phyloP scores from a whole-genome alignment of 2,113 vertebrate genomes.

The Odobenus rosmarus region DNA sequence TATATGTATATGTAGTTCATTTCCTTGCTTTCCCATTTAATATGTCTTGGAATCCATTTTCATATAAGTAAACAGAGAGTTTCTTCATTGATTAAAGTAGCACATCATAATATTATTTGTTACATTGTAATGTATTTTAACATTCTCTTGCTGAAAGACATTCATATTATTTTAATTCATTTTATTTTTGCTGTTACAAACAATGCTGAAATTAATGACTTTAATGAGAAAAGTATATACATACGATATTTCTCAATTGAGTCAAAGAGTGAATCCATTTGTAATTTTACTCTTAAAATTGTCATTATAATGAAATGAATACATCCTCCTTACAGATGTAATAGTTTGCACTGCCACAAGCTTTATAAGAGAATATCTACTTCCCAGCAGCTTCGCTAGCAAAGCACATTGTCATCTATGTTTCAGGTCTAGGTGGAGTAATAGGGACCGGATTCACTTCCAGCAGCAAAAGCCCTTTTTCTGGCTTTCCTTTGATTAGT shows the following conservation, averaged over 20 bases:
- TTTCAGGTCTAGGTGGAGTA: neutral
- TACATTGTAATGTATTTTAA: neutral
- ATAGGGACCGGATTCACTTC: neutral
- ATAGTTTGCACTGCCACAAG: neutral
- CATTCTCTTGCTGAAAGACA: neutral
- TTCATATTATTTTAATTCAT: neutral
- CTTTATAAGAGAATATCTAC: neutral
- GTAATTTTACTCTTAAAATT: constrained; percentile 1
- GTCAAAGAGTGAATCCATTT: neutral
- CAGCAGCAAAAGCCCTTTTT: neutral
- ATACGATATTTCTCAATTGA: neutral
- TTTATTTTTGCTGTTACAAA: neutral
- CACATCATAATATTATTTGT: neutral
- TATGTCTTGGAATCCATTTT: neutral
- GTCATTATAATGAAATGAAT: neutral
- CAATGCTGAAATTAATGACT: neutral
- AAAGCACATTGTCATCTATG: neutral
- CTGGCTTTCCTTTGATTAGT: neutral
- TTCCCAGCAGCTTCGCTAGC: neutral
- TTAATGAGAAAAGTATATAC: neutral
- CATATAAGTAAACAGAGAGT: neutral
- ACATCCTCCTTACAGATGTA: neutral
- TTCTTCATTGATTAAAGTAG: neutral
- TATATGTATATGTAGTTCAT: no score
- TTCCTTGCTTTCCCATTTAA: neutral